These are phyloP conservation scores for Heliconius eleuchia DNA, from an alignment of 1,140 invertebrate genomes.

Conservation along the genomic window DNA sequence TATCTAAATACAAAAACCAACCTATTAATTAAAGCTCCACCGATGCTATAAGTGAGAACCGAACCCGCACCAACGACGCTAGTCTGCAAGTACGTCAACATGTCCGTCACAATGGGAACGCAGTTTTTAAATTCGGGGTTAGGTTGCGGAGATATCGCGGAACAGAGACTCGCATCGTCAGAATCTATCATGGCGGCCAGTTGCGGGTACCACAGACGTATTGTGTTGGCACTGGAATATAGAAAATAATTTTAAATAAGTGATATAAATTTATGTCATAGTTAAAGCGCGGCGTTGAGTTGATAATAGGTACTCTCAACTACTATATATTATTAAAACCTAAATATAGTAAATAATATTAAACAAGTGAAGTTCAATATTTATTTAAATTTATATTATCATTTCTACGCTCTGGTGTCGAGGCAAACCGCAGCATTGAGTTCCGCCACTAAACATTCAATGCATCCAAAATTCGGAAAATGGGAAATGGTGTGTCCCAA, in stretches of 20 bases:
- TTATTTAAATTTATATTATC: too few species aligned
- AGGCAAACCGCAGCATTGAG: too few species aligned
- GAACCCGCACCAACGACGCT: slow-evolving; percentile 79
- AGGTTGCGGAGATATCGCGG: slow-evolving; percentile 53
- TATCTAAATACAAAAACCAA: slow-evolving; percentile 19
- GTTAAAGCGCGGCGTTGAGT: too few species aligned
- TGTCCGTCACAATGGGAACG: slow-evolving; percentile 63
- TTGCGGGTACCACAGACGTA: slow-evolving; percentile 84
- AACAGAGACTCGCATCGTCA: slow-evolving; percentile 53
- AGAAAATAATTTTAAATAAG: neutral
- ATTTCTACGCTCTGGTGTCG: too few species aligned
- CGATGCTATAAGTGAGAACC: slow-evolving; percentile 78
- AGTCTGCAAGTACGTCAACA: slow-evolving; percentile 82
- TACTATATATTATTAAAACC: too few species aligned
- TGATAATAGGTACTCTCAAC: too few species aligned
- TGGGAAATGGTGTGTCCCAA: too few species aligned
- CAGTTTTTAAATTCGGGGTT: slow-evolving; percentile 39
- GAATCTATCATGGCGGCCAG: slow-evolving; percentile 82
- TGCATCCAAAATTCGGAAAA: too few species aligned
- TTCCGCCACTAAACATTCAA: too few species aligned
- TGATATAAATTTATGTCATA: too few species aligned
- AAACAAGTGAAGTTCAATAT: too few species aligned
- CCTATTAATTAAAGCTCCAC: slow-evolving; percentile 74
- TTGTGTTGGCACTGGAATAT: slow-evolving; percentile 72
- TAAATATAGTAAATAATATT: neutral